These are phyloP conservation scores for Pinna nobilis DNA, from an alignment of 1,140 invertebrate species.

Conservation along the genomic window DNA sequence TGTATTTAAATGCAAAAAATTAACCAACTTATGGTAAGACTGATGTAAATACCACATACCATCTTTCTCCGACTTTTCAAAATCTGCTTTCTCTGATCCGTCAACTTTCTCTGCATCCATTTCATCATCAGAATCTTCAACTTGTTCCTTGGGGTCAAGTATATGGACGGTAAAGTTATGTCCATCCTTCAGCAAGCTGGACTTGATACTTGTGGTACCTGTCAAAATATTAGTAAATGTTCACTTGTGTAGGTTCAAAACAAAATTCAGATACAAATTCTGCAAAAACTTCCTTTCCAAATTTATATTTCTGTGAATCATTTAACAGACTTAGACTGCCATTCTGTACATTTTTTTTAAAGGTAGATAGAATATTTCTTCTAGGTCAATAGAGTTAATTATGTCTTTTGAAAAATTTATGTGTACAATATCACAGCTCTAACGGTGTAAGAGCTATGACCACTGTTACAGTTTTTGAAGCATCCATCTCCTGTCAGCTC, in stretches of 20 bases:
- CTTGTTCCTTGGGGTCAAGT: slow-evolving; percentile 65
- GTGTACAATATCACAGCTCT: too few species aligned
- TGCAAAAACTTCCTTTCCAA: too few species aligned
- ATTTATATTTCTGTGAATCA: too few species aligned
- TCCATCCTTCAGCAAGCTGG: slow-evolving; percentile 71
- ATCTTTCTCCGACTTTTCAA: slow-evolving; percentile 69
- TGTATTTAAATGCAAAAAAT: background rate
- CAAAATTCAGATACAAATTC: background rate
- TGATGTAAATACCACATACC: background rate
- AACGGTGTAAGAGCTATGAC: too few species aligned
- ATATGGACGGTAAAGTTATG: slow-evolving; percentile 72
- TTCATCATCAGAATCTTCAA: slow-evolving; percentile 40
- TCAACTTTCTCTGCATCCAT: slow-evolving; percentile 40
- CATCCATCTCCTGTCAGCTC: too few species aligned
- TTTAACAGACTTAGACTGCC: too few species aligned
- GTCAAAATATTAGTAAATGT: slow-evolving; percentile 15
- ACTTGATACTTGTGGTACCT: slow-evolving; percentile 66
- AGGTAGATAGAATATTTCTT: too few species aligned
- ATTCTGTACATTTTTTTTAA: too few species aligned
- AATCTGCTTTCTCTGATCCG: slow-evolving; percentile 64
- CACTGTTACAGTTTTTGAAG: too few species aligned
- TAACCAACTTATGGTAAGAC: background rate
- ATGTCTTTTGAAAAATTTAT: too few species aligned
- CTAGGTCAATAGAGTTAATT: too few species aligned
- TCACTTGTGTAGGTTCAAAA: background rate